phyloP scores from a whole-genome alignment of 2,113 vertebrate genomes.

The Campylorhamphus procurvoides region DNA sequence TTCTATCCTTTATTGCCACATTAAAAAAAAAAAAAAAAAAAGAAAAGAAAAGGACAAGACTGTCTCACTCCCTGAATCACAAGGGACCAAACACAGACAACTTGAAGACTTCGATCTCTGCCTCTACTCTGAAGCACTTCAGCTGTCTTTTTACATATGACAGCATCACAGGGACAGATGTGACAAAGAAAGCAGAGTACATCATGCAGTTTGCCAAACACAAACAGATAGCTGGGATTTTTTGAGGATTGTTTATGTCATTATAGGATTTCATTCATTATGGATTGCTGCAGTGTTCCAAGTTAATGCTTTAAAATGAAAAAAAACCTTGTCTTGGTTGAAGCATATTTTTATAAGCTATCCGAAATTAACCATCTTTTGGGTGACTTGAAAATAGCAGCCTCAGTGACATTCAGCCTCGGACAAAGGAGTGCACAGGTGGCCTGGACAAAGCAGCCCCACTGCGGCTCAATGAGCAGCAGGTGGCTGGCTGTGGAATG shows the following conservation, averaged over 20 bases:
- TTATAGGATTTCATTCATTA: not conserved
- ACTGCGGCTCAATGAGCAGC: not conserved
- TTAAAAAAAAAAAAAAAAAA: not conserved
- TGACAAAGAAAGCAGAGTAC: not conserved
- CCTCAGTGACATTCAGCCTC: not conserved
- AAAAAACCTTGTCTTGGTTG: not conserved
- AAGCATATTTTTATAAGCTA: not conserved
- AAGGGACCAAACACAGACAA: not conserved
- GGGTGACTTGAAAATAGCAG: not conserved
- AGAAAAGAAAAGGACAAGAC: not conserved
- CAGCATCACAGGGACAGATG: not conserved
- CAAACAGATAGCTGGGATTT: not conserved
- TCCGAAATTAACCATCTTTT: not conserved
- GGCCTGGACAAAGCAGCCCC: not conserved
- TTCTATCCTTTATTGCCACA: not conserved
- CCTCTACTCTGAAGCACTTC: not conserved
- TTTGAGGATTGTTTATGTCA: not conserved
- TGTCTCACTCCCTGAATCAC: not conserved
- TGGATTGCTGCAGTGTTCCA: not conserved
- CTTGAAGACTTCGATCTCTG: not conserved
- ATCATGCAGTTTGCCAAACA: not conserved
- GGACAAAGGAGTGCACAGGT: not conserved
- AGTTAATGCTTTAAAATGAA: not conserved
- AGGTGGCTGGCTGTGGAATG: not conserved
- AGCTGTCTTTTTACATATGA: not conserved